Evolutionary conservation across 2,888 invertebrate genomes (phyloP), one percentile per base, ranked within the genome.

Genomic region (Mesoligia furuncula): DNA sequence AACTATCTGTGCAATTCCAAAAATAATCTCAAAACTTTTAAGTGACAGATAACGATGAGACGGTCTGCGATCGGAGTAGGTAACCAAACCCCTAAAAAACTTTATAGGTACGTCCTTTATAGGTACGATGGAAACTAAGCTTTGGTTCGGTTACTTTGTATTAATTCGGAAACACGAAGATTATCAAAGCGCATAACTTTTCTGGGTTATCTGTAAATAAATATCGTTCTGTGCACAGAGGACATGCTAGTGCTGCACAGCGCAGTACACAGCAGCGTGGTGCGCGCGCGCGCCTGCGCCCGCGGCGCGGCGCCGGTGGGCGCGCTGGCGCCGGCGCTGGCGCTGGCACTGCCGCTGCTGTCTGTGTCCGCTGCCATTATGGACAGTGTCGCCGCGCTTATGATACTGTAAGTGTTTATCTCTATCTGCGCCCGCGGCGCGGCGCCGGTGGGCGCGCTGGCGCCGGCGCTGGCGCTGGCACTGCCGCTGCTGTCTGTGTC

Each of bases 381-480:
- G 0, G 95, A 96, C 67, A 86, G 75, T 31, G 75, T 93, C 48
- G 94, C 94, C 0, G 90, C 79, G 0, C 91, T 95, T 6, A 85
- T 95, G 78, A 89, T 94, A 77, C 73, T 92, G 96, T 96, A 59
- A 92, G 94, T 90, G 0, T 20, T 62, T 39, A 4, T 42, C 17
- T 51, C 2, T 66, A n/a, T n/a, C 71, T 80, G 73, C 73, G 83
- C 75, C 81, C 84, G 80, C 54, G 77, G 69, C 20, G 79, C 72
- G 8, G 54, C 20, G 13, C 31, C 24, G 78, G 27, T 24, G 39
- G 67, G 54, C 7, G 77, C 84, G 31, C 74, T 83, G 59, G 81
- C 85, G 57, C 73, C 85, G 15, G 57, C 80, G 7, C 81, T 93
- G 15, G 72, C 88, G 51, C 79, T 92, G 83, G 88, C 91, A 75